These are phyloP conservation scores for Caranx melampygus DNA, from an alignment of 2,113 vertebrate genomes.

Conservation along the genomic window DNA sequence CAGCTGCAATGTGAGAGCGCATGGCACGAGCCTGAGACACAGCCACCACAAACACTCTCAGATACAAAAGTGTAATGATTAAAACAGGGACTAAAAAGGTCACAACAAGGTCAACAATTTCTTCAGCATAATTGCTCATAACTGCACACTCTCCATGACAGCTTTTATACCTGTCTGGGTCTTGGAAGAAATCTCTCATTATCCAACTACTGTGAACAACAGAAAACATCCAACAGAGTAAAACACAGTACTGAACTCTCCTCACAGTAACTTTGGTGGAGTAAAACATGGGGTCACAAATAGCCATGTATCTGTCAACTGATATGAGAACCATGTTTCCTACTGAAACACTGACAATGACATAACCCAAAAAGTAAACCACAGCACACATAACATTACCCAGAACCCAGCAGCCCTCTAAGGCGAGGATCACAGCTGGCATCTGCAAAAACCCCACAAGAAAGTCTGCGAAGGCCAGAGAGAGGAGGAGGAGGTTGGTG, in stretches of 20 bases:
- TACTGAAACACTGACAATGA: neutral
- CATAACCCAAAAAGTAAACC: neutral
- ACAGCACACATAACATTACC: neutral
- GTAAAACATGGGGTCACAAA: neutral
- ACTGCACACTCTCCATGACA: slow-evolving; percentile 1
- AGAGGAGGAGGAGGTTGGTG: slow-evolving; percentile 5
- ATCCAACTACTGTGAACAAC: neutral
- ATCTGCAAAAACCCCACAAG: neutral
- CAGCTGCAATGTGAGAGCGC: slow-evolving; percentile 2
- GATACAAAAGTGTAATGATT: neutral
- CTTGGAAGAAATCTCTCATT: neutral
- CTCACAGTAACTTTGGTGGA: neutral
- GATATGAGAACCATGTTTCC: neutral
- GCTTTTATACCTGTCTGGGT: neutral
- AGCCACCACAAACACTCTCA: slow-evolving; percentile 25
- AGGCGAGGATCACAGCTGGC: neutral
- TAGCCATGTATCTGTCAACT: neutral
- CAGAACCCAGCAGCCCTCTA: neutral
- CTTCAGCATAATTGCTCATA: neutral
- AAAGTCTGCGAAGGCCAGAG: neutral
- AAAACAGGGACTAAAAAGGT: neutral
- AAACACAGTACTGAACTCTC: neutral
- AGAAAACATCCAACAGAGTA: neutral
- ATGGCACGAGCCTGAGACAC: slow-evolving; percentile 34
- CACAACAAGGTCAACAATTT: neutral